phyloP scores from a whole-genome alignment of 2,113 vertebrate genomes.

The Neofelis nebulosa region DNA sequence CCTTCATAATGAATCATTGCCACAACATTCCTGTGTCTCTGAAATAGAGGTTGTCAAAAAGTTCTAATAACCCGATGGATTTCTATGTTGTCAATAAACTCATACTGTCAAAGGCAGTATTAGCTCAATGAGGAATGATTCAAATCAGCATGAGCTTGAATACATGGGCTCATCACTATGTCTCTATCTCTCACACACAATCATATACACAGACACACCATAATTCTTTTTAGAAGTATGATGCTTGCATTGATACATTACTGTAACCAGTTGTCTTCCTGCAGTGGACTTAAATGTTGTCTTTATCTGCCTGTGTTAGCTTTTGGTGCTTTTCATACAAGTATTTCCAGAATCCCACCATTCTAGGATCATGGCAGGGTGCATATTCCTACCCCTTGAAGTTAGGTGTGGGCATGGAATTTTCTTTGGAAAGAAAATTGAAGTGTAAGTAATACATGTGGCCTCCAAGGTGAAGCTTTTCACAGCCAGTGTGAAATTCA shows the following conservation, averaged over 20 bases:
- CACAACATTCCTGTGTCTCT: neutral
- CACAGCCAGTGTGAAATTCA: neutral
- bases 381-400: neutral
- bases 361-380: neutral
- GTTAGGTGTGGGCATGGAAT: neutral
- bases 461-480: neutral
- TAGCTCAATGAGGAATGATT: slow-evolving; percentile 13
- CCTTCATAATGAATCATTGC: neutral
- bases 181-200: neutral
- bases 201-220: neutral
- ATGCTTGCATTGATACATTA: neutral
- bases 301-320: neutral
- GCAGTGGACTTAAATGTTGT: neutral
- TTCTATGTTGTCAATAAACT: slow-evolving; percentile 11
- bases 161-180: neutral
- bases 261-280: neutral
- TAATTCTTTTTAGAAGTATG: neutral
- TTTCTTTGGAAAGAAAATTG: neutral
- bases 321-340: neutral
- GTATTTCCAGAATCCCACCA: neutral
- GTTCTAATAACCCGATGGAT: slow-evolving; percentile 7
- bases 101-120: neutral
- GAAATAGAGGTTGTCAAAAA: slow-evolving; percentile 48
- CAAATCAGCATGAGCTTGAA: neutral
- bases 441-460: neutral